A percentile compares a stretch with the other conserved stretches of the same genome.
Conservation (phyloP, 1,140 invertebrate species). For the Wiebesia pumilae region DNA sequence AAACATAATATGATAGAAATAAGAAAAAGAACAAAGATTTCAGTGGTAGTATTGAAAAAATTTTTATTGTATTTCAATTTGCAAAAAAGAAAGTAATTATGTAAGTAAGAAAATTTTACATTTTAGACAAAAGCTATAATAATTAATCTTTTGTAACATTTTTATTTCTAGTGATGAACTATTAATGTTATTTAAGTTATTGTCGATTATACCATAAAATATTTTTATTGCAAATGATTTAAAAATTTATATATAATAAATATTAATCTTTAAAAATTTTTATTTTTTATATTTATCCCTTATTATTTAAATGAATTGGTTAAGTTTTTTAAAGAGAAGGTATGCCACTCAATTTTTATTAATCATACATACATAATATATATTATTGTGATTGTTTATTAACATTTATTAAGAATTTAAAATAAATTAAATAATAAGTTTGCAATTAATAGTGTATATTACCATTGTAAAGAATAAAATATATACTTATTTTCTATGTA, state of each 20-base stretch:
- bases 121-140: not conserved
- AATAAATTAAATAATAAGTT: too few species aligned
- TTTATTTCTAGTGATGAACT: not conserved
- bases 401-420: too few species aligned
- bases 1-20: not conserved
- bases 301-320: not conserved
- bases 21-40: not conserved
- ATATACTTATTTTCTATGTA: too few species aligned
- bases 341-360: too few species aligned
- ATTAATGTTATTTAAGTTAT: not conserved
- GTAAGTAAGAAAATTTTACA: not conserved
- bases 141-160: not conserved
- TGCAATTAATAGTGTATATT: too few species aligned
- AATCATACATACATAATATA: too few species aligned
- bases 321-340: too few species aligned
- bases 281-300: not conserved
- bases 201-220: not conserved
- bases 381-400: too few species aligned
- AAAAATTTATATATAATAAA: constrained; percentile 2
- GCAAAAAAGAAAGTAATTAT: not conserved
- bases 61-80: constrained; percentile 5
- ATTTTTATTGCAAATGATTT: constrained; percentile 10
- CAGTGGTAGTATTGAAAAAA: not conserved
- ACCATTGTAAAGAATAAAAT: too few species aligned
- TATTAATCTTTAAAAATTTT: not conserved